These are phyloP conservation scores for Drosophila busckii DNA, from an alignment of 1,140 invertebrate genomes.

Conservation along the genomic window DNA sequence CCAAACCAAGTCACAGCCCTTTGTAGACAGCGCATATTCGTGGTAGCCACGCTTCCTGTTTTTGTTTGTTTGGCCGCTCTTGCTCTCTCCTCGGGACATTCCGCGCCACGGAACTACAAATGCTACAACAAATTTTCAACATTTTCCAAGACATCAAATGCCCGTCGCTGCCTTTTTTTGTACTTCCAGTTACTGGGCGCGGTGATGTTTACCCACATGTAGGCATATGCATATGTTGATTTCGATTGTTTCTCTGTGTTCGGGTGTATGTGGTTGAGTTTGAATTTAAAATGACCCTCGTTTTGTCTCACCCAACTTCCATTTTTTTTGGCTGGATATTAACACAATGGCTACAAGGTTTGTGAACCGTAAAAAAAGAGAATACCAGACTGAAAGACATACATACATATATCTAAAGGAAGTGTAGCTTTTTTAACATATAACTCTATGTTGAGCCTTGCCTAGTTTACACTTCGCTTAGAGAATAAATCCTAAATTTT, in stretches of 20 bases:
- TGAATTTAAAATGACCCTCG: background rate
- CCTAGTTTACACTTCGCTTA: no score
- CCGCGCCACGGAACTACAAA: no score
- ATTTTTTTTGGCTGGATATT: slow-evolving; percentile 10
- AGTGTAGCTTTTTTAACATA: no score
- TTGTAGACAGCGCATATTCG: slow-evolving; percentile 59
- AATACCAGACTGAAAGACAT: slow-evolving; percentile 15
- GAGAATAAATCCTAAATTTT: no score
- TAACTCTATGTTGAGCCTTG: no score
- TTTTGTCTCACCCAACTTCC: slow-evolving; percentile 2
- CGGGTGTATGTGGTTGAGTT: slow-evolving; percentile 20
- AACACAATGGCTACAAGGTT: slow-evolving; percentile 41
- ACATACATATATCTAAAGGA: no score
- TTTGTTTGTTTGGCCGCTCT: slow-evolving; percentile 52
- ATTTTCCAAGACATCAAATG: slow-evolving; percentile 72
- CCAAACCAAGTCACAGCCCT: slow-evolving; percentile 43
- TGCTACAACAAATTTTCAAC: slow-evolving; percentile 41
- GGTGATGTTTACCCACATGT: slow-evolving; percentile 76
- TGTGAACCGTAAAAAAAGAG: slow-evolving; percentile 62
- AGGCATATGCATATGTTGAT: slow-evolving; percentile 76
- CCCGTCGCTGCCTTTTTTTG: slow-evolving; percentile 52
- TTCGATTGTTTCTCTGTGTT: slow-evolving; percentile 32
- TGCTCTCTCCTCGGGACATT: background rate
- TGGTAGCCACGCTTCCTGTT: slow-evolving; percentile 76
- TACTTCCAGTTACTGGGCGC: slow-evolving; percentile 62